Base-by-base conservation (phyloP, 1,140 invertebrate species). In the Hyphantria cunea region DNA sequence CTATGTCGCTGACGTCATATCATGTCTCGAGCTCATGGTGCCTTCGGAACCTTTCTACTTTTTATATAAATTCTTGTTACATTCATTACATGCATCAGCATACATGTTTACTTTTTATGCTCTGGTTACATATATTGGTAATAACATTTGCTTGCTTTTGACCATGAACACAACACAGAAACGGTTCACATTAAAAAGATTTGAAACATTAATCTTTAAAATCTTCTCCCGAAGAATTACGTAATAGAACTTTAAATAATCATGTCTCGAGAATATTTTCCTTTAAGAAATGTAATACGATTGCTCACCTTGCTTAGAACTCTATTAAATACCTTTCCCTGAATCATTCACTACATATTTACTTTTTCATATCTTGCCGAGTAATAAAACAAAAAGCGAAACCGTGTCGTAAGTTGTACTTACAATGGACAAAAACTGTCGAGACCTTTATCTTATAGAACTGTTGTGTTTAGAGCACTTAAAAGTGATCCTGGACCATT, bases 401-500 rank as follows among this genome's bases (percentile, higher is more conserved):
- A 44, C 41, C 0, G 41, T 44, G 3, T 44, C 3, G 17, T 25
- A 25, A 25, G 17, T 25, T 25, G 1, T 25, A 25, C 31, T 25
- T 49, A 12, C 25, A 41, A 5, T 31, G 12, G 10, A 58, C 42
- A 48, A 58, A 58, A 48, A 58, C 44, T 10, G 44, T 31, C 48
- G 37, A 58, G 48, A 14, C 8, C 33, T 58, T 55, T 55, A 15
- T 10, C 42, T 48, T 39, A 14, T 39, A 49, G 14, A 25, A 49
- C 44, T 48, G 39, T 48, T 49, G 47, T 49, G 69, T 59, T 72
- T 76, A 72, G 69, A 45, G 56, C 64, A 61, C 48, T 64, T 37
- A 39, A 41, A 63, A 59, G 41, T 79, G 78, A 80, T 74, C 73
- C 66, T 62, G 31, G 37, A 12, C n/a, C 52, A 34, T 47, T 49